Base-by-base conservation (phyloP, 2,888 invertebrate species). In the Bursaphelenchus okinawaensis region DNA sequence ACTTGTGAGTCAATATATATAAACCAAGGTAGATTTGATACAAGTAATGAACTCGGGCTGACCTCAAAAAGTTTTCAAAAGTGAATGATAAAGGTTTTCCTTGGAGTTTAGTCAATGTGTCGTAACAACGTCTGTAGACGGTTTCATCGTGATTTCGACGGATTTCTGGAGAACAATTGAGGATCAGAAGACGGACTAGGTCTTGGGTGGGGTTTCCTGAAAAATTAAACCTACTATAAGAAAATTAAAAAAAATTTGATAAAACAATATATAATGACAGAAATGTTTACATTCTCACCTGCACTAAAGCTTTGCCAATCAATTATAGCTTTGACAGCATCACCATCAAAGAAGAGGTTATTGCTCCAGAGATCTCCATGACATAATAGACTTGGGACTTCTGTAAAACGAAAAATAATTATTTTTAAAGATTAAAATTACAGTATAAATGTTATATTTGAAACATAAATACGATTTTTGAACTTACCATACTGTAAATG, bases 171-270 rank as follows among this genome's bases (percentile, higher is more conserved):
- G 31, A 31, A 20, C 31, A 40, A 24, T 59, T 59, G 23, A 59
- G 19, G 20, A 59, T 22, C 55, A 59, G 31, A 26, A 59, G 23
- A 29, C 60, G 60, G 24, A 59, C 60, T 16, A 59, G 59, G 40
- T 59, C 60, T 59, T 59, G 60, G 19, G 60, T 24, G 22, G 60
- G 60, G 24, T 59, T 59, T 2, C 60, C 60, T 56, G 56, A 56
- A 56, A 9, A 56, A n/a, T n/a, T n/a, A n/a, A n/a, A n/a, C n/a
- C n/a, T n/a, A n/a, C n/a, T n/a, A n/a, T n/a, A n/a, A n/a, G n/a
- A n/a, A n/a, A n/a, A n/a, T n/a, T n/a, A n/a, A n/a, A n/a, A n/a
- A n/a, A n/a, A n/a, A n/a, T n/a, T n/a, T n/a, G n/a, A n/a, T n/a
- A n/a, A n/a, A n/a, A n/a, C n/a, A n/a, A n/a, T 22, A n/a, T 40